Conservation (phyloP, 1,140 invertebrate species). For the Lysiphlebus fabarum region DNA sequence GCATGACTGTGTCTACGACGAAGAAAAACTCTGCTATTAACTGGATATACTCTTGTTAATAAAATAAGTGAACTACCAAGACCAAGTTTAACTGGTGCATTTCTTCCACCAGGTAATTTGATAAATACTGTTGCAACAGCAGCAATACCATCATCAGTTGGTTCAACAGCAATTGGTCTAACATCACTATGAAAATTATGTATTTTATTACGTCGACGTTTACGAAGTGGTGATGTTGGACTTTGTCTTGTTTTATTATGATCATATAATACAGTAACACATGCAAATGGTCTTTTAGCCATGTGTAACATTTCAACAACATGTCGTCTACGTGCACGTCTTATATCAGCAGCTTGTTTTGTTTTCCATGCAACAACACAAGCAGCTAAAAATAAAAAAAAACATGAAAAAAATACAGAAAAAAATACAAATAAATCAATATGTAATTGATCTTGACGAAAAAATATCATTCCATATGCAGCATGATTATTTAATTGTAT, state of each 20-base stretch:
- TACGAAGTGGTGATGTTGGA: constrained; percentile 48
- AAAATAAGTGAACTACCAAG: constrained; percentile 73
- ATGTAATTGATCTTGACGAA: constrained; percentile 94
- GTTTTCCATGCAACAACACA: constrained; percentile 96
- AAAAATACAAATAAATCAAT: constrained; percentile 99
- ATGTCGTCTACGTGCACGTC: constrained; percentile 67
- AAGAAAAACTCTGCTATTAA: constrained; percentile 61
- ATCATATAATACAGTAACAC: constrained; percentile 68
- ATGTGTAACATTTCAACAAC: constrained; percentile 90
- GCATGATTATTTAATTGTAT: constrained; percentile 53
- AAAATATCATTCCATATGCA: constrained; percentile 85
- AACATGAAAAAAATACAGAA: constrained; percentile 96
- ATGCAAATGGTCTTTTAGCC: constrained; percentile 92
- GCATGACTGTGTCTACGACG: constrained; percentile 61
- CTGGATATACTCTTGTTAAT: constrained; percentile 62
- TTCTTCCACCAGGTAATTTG: constrained; percentile 75
- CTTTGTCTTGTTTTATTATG: constrained; percentile 43
- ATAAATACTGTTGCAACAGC: constrained; percentile 88
- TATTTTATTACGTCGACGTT: constrained; percentile 43
- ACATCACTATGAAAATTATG: constrained; percentile 61
- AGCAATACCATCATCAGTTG: constrained; percentile 80
- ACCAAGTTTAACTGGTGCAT: constrained; percentile 69
- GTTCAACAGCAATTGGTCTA: constrained; percentile 85
- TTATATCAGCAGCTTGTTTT: constrained; percentile 82
- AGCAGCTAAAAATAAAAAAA: constrained; percentile 90